phyloP scores from a whole-genome alignment of 2,113 vertebrate species.

The Gobiocypris rarus region DNA sequence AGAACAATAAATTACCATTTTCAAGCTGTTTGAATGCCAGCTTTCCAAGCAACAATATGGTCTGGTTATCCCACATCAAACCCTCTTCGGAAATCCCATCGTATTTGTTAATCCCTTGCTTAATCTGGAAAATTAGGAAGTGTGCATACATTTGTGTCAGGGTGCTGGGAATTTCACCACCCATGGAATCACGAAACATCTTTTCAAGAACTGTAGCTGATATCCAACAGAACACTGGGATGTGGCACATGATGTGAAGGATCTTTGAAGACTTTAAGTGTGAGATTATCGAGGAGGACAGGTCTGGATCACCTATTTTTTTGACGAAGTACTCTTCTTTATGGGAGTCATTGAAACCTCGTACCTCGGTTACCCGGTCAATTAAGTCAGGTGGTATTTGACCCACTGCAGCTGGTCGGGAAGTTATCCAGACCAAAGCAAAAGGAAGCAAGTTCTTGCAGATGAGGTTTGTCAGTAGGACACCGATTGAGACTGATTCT shows the following conservation, averaged over 20 bases:
- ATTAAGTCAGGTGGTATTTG: slow-evolving; percentile 46
- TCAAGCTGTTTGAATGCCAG: slow-evolving; percentile 40
- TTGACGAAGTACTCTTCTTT: slow-evolving; percentile 54
- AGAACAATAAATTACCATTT: slow-evolving; percentile 30
- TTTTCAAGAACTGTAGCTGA: slow-evolving; percentile 53
- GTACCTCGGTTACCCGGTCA: slow-evolving; percentile 44
- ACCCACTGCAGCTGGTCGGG: slow-evolving; percentile 5
- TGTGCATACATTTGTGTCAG: slow-evolving; percentile 29
- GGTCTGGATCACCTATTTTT: slow-evolving; percentile 30
- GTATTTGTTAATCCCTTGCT: slow-evolving; percentile 36
- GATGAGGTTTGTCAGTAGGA: slow-evolving; percentile 59
- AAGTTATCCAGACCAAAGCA: slow-evolving; percentile 62
- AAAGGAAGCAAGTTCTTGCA: slow-evolving; percentile 55
- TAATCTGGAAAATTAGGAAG: slow-evolving; percentile 17
- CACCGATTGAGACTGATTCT: slow-evolving; percentile 23
- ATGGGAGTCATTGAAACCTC: slow-evolving; percentile 59
- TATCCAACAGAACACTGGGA: slow-evolving; percentile 60
- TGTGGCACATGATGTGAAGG: slow-evolving; percentile 42
- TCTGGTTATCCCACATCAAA: not conserved
- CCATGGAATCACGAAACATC: slow-evolving; percentile 2
- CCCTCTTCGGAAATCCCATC: slow-evolving; percentile 33
- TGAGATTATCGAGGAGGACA: slow-evolving; percentile 52
- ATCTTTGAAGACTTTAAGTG: slow-evolving; percentile 55
- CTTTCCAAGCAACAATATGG: slow-evolving; percentile 46
- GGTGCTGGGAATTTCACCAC: slow-evolving; percentile 34